Percentiles rank a stretch among this genome's conserved stretches.
Evolutionary conservation across 2,797 vertebrate species (phyloP).

Genomic region (Anabacerthia variegaticeps): DNA sequence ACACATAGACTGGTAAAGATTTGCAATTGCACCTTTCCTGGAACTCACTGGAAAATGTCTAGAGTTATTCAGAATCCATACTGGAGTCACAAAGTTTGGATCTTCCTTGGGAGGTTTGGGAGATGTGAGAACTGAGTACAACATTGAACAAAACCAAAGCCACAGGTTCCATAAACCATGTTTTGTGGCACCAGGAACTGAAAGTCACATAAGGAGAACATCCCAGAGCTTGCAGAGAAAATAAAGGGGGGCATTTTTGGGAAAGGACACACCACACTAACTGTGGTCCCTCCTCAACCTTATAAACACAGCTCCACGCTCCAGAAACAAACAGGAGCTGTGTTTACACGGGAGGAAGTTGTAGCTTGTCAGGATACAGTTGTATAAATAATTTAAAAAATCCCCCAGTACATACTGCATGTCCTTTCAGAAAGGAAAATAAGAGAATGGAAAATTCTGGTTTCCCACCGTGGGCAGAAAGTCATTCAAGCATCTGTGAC

Average conservation of each 20-base stretch:
- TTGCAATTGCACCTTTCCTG: neutral
- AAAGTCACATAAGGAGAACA: neutral
- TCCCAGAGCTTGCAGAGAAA: neutral
- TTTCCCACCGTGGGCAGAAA: conserved; percentile 3
- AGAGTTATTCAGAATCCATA: neutral
- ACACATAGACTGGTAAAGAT: fast-evolving
- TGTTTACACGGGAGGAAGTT: conserved; percentile 72
- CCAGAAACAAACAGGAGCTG: conserved; percentile 57
- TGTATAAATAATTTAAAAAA: conserved; percentile 69
- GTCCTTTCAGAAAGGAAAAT: conserved; percentile 41
- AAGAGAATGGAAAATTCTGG: conserved; percentile 29
- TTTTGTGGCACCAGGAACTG: neutral
- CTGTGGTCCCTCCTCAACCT: neutral
- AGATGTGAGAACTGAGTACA: neutral
- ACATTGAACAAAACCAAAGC: neutral
- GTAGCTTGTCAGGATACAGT: conserved; percentile 69
- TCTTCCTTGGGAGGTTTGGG: neutral
- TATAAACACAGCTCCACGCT: conserved; percentile 33
- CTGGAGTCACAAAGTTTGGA: neutral
- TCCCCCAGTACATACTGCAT: neutral
- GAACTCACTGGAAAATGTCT: neutral
- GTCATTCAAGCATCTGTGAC: neutral
- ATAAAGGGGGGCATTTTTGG: neutral
- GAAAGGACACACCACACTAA: neutral
- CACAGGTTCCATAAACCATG: neutral